phyloP scores from a whole-genome alignment of 1,140 invertebrate genomes.

The Heliothis subflexa region DNA sequence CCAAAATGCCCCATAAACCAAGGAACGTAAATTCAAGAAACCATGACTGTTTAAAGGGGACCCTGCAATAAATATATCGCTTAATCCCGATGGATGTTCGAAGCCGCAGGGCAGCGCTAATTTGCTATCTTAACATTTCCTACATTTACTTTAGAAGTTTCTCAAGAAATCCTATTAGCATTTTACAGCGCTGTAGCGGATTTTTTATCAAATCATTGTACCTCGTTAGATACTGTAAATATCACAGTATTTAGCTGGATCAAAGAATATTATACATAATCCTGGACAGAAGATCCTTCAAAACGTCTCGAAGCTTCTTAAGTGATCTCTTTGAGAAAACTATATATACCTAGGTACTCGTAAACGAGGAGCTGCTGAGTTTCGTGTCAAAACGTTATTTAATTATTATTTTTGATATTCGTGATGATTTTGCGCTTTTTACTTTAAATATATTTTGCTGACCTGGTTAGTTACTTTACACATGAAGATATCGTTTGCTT shows the following conservation, averaged over 20 bases:
- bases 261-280: conserved; percentile 43
- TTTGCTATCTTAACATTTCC: conserved; percentile 24
- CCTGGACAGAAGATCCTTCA: neutral
- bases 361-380: neutral
- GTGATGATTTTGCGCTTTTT: neutral
- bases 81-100: conserved; percentile 31
- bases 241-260: conserved; percentile 10
- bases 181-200: conserved; percentile 23
- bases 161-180: conserved; percentile 32
- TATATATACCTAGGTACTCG: no score
- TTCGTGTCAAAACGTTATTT: conserved; percentile 25
- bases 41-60: conserved; percentile 12
- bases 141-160: conserved; percentile 24
- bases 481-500: neutral
- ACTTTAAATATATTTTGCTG: no score
- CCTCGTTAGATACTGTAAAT: conserved; percentile 37
- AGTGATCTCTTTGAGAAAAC: conserved; percentile 35
- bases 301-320: conserved; percentile 18
- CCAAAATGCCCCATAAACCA: conserved; percentile 20
- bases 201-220: conserved; percentile 42
- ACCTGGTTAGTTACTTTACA: neutral
- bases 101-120: conserved; percentile 30
- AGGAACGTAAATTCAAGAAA: conserved; percentile 13
- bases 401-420: conserved; percentile 36
- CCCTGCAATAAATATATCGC: conserved; percentile 29